phyloP scores from a whole-genome alignment of 35 echinoderm and acorn worm species.

The Amphiura filiformis region DNA sequence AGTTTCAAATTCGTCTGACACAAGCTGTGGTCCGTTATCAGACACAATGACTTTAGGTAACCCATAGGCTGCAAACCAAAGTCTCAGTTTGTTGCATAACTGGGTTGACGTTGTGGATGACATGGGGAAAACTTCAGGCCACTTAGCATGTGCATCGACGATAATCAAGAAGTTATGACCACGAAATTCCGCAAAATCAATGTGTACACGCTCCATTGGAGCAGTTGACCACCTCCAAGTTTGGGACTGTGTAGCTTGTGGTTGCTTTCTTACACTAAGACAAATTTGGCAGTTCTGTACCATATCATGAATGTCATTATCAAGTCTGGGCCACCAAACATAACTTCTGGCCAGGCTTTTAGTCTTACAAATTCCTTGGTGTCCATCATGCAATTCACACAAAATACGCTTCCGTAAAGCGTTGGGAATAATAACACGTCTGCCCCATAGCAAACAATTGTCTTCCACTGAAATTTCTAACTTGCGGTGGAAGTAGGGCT shows the following conservation, averaged over 20 bases:
- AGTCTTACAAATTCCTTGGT: conserved; percentile 40
- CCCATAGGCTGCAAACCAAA: conserved; percentile 31
- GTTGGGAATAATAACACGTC: conserved; percentile 38
- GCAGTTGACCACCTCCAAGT: conserved; percentile 38
- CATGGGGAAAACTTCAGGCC: conserved; percentile 48
- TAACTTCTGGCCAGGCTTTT: conserved; percentile 34
- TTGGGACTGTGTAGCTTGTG: not conserved
- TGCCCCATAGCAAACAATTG: conserved; percentile 44
- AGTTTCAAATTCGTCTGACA: conserved; percentile 36
- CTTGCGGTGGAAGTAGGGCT: conserved; percentile 19
- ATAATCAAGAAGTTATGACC: conserved; percentile 53
- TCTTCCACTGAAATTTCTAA: conserved; percentile 29
- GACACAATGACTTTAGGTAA: conserved; percentile 45
- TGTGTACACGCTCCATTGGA: conserved; percentile 33
- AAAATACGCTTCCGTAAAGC: conserved; percentile 22
- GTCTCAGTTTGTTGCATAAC: conserved; percentile 14
- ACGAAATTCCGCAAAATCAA: conserved; percentile 18
- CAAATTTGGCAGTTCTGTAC: conserved; percentile 19
- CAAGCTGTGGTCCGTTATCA: conserved; percentile 58
- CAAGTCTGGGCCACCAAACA: conserved; percentile 47
- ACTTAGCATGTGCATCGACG: conserved; percentile 59
- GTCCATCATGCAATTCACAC: conserved; percentile 44
- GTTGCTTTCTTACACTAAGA: conserved; percentile 20
- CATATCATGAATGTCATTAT: conserved; percentile 26
- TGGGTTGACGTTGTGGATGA: not conserved